These are phyloP conservation scores for Phyllotis vaccarum DNA, from an alignment of 2,797 vertebrate genomes.

Conservation along the genomic window DNA sequence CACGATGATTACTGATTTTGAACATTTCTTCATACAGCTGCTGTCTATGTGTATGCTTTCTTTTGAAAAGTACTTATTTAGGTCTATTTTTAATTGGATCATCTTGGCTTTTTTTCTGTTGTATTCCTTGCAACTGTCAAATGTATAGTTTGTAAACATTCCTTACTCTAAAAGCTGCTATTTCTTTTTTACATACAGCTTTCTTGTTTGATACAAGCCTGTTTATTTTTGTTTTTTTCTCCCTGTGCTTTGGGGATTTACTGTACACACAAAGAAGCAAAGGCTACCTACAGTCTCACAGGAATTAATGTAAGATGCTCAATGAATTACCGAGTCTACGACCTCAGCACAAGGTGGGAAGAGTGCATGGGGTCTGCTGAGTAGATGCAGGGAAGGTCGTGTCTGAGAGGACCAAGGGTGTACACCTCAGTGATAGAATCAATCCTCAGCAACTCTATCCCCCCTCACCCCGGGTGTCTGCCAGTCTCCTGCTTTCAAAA, in stretches of 20 bases:
- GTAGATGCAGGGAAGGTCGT: neutral
- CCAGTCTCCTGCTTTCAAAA: neutral
- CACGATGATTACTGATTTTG: neutral
- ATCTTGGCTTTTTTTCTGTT: neutral
- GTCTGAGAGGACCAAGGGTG: neutral
- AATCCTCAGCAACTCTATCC: neutral
- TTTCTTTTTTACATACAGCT: neutral
- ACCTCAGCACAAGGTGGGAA: neutral
- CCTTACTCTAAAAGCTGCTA: neutral
- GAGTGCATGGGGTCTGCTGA: neutral
- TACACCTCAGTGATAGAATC: neutral
- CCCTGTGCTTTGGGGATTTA: neutral
- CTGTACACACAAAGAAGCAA: neutral
- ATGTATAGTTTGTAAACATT: neutral
- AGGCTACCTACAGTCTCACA: neutral
- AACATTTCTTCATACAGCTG: neutral
- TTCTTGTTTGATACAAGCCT: neutral
- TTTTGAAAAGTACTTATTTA: neutral
- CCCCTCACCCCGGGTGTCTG: neutral
- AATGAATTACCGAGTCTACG: neutral
- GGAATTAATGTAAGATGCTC: neutral
- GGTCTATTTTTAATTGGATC: neutral
- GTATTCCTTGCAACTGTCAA: neutral
- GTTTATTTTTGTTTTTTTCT: neutral
- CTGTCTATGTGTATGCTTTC: neutral